Conservation (phyloP, 2,888 invertebrate genomes). For the Hanleya hanleyi region DNA sequence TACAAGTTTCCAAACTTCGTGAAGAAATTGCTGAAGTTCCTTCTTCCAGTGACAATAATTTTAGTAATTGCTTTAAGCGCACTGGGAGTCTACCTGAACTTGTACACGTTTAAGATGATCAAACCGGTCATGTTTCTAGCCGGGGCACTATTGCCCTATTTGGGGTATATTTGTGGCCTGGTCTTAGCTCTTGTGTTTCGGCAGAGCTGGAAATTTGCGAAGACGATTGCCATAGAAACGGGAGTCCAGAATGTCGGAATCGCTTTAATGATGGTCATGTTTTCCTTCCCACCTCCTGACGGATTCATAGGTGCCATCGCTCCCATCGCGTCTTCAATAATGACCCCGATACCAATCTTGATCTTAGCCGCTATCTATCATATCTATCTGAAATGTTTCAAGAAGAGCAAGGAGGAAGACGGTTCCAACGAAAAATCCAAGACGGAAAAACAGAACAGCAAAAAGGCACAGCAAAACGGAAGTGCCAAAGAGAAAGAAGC, state of each 20-base stretch:
- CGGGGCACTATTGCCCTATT: slow-evolving; percentile 65
- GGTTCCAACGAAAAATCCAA: neutral
- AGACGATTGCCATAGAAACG: slow-evolving; percentile 88
- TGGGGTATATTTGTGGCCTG: slow-evolving; percentile 65
- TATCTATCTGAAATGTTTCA: slow-evolving; percentile 44
- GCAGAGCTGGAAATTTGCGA: slow-evolving; percentile 56
- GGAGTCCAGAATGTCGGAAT: slow-evolving; percentile 95
- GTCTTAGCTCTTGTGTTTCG: slow-evolving; percentile 50
- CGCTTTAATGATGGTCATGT: slow-evolving; percentile 88
- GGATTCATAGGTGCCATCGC: slow-evolving; percentile 86
- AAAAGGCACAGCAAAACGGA: neutral
- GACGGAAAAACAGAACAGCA: neutral
- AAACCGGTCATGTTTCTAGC: slow-evolving; percentile 74
- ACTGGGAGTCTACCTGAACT: slow-evolving; percentile 91
- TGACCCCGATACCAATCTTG: slow-evolving; percentile 92
- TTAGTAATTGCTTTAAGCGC: slow-evolving; percentile 88
- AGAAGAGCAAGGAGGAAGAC: neutral
- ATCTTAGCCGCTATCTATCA: slow-evolving; percentile 59
- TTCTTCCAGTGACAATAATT: slow-evolving; percentile 88
- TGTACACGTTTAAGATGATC: slow-evolving; percentile 90
- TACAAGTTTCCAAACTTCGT: slow-evolving; percentile 79
- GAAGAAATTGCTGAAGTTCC: slow-evolving; percentile 77
- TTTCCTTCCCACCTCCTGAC: slow-evolving; percentile 87
- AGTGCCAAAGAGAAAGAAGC: neutral
- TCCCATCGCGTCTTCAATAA: slow-evolving; percentile 81